Conservation (phyloP, 1,140 invertebrate species). For the Protaetia brevitarsis region DNA sequence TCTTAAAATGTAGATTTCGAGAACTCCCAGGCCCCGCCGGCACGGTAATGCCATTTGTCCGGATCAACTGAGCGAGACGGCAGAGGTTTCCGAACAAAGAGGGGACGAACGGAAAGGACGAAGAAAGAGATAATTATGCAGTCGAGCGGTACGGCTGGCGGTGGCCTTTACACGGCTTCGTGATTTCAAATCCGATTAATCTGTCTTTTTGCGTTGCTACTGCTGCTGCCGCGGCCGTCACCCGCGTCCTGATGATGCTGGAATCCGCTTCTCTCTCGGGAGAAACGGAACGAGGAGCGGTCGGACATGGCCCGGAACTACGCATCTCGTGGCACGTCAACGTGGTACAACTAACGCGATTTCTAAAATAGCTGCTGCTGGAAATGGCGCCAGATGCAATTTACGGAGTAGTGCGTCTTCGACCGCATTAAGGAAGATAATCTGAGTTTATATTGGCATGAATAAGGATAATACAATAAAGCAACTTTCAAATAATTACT, state of each 20-base stretch:
- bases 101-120: not conserved
- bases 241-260: slow-evolving; percentile 18
- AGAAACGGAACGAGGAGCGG: too few species aligned
- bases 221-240: not conserved
- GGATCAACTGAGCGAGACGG: slow-evolving; percentile 11
- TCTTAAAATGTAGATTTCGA: slow-evolving; percentile 44
- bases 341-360: too few species aligned
- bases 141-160: slow-evolving; percentile 33
- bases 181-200: slow-evolving; percentile 45
- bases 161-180: slow-evolving; percentile 43
- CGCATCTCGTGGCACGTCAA: too few species aligned
- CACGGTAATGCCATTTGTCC: slow-evolving; percentile 13
- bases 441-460: too few species aligned
- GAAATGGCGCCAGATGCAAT: too few species aligned
- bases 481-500: too few species aligned
- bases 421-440: too few species aligned
- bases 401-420: too few species aligned
- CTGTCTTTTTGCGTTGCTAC: slow-evolving; percentile 30
- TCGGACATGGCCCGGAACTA: too few species aligned
- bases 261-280: too few species aligned
- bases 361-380: too few species aligned
- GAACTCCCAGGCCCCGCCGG: slow-evolving; percentile 33
- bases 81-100: not conserved
- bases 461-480: too few species aligned
- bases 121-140: slow-evolving; percentile 41